Evolutionary conservation across 2,797 vertebrate genomes (phyloP).

Genomic region (Artibeus jamaicensis): DNA sequence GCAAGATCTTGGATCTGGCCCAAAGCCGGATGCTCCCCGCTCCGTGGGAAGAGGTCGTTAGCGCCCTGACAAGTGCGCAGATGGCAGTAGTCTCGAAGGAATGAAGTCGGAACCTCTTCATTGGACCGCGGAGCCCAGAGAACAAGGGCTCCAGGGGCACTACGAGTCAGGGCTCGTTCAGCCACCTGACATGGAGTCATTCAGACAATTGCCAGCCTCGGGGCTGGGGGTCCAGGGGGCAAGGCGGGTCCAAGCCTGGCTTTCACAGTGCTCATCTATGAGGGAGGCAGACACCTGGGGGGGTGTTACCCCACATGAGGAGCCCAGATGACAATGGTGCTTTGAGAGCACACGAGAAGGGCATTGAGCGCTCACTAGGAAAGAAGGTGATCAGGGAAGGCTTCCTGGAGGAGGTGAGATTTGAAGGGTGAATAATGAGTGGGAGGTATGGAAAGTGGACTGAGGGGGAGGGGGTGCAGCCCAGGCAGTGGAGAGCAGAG

Average conservation of each 20-base stretch:
- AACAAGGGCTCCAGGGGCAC: background rate
- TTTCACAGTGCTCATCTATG: background rate
- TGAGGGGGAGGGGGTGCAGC: background rate
- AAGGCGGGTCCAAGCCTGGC: accelerated
- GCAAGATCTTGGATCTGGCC: background rate
- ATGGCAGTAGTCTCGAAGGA: background rate
- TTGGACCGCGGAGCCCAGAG: background rate
- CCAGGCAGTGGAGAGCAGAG: background rate
- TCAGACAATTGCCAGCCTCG: accelerated
- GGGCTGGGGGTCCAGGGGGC: background rate
- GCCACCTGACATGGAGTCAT: background rate
- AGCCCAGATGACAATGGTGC: background rate
- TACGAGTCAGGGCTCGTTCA: background rate
- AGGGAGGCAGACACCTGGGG: background rate
- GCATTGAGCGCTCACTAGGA: background rate
- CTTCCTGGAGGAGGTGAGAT: slow-evolving; percentile 10
- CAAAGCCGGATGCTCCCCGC: background rate
- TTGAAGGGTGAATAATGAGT: background rate
- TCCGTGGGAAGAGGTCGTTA: background rate
- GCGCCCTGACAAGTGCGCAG: background rate
- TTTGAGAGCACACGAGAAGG: background rate
- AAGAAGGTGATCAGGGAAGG: background rate
- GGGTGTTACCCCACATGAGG: accelerated
- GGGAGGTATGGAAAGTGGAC: too few relatives aligned
- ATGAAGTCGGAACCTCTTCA: background rate